A percentile compares a stretch with the other conserved stretches of the same genome.
Conservation (phyloP, 2,888 invertebrate genomes). For the Euplagia quadripunctaria region DNA sequence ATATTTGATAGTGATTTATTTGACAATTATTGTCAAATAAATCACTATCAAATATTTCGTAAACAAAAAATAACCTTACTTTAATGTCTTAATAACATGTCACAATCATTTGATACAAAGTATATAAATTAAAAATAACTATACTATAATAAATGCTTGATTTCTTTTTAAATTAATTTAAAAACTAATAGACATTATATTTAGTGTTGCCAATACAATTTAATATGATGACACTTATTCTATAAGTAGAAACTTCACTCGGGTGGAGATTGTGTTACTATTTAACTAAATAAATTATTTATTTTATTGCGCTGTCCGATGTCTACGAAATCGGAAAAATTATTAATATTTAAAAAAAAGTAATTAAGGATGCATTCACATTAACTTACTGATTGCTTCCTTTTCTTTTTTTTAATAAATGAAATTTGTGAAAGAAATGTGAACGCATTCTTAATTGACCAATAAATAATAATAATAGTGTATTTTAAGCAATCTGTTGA, state of each 20-base stretch:
- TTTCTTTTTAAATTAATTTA: constrained; percentile 26
- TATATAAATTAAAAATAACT: constrained; percentile 47
- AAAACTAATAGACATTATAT: constrained; percentile 20
- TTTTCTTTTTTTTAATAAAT: not conserved
- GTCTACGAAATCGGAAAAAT: not conserved
- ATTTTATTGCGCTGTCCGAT: not conserved
- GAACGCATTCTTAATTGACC: not conserved
- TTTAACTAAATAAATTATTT: constrained; percentile 2
- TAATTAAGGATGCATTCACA: not conserved
- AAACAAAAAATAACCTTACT: constrained; percentile 9
- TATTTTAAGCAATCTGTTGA: not conserved
- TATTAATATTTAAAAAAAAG: not conserved
- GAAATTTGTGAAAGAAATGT: not conserved
- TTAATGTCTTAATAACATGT: constrained; percentile 18
- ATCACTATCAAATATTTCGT: constrained; percentile 18
- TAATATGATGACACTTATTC: constrained; percentile 18
- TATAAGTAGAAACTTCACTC: constrained; percentile 17
- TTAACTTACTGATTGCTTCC: not conserved
- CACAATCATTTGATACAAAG: constrained; percentile 46
- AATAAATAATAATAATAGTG: not conserved
- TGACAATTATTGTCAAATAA: constrained; percentile 19
- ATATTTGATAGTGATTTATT: too few species aligned
- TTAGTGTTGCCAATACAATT: constrained; percentile 19
- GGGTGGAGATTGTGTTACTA: constrained; percentile 15
- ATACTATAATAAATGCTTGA: constrained; percentile 57